phyloP scores from a whole-genome alignment of 2,797 vertebrate species.

The Atherinosoma microstoma region DNA sequence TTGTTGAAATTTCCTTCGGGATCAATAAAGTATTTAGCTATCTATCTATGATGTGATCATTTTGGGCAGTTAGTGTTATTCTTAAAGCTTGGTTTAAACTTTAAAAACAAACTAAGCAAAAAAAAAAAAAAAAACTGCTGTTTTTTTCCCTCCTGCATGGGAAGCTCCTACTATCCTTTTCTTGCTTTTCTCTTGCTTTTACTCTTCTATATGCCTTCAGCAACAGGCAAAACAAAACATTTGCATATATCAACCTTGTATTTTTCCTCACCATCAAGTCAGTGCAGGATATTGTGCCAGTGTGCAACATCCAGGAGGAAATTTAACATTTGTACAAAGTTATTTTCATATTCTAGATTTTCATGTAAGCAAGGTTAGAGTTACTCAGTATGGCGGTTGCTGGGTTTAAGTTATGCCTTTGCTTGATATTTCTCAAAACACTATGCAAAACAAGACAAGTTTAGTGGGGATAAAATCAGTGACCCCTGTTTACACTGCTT shows the following conservation, averaged over 20 bases:
- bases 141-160: slow-evolving; percentile 17
- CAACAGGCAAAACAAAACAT: neutral
- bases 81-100: neutral
- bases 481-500: neutral
- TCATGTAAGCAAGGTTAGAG: too few relatives aligned
- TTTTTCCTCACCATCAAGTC: slow-evolving; percentile 1
- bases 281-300: neutral
- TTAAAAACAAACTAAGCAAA: neutral
- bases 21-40: too few relatives aligned
- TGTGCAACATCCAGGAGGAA: neutral
- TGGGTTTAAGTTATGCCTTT: slow-evolving; percentile 1
- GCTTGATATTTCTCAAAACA: neutral
- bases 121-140: neutral
- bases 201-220: slow-evolving; percentile 21
- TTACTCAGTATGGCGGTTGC: too few relatives aligned
- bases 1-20: too few relatives aligned
- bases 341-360: neutral
- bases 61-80: neutral
- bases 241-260: neutral
- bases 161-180: neutral
- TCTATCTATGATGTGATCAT: neutral
- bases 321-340: neutral
- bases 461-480: neutral
- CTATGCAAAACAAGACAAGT: neutral
- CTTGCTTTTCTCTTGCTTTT: slow-evolving; percentile 39